Evolutionary conservation across 1,140 invertebrate species (phyloP).

Genomic region (Brachionus calyciflorus): DNA sequence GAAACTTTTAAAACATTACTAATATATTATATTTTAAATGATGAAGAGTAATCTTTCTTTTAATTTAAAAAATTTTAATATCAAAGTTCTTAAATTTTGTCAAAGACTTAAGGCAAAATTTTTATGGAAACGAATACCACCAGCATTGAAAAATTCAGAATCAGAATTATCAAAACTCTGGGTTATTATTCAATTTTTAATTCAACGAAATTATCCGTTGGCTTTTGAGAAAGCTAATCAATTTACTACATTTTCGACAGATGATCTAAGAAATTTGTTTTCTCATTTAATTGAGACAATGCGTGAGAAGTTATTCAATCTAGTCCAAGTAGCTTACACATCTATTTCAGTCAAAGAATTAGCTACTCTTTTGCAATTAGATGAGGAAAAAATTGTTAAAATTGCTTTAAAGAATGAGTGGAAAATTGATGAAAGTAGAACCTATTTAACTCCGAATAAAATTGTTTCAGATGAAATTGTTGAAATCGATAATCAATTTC

Average conservation of each 20-base stretch:
- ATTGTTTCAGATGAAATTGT: neutral
- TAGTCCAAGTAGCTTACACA: neutral
- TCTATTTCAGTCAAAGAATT: conserved; percentile 10
- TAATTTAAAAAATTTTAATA: neutral
- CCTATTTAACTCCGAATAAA: neutral
- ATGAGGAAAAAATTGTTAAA: conserved; percentile 4
- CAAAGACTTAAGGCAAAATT: conserved; percentile 22
- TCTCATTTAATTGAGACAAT: neutral
- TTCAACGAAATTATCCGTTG: neutral
- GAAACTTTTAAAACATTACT: neutral
- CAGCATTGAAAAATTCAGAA: neutral
- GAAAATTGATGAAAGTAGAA: neutral
- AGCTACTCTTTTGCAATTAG: neutral
- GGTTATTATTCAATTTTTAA: neutral
- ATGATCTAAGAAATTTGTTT: neutral
- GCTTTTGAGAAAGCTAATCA: neutral
- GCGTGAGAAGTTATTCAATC: conserved; percentile 13
- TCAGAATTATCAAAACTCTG: neutral
- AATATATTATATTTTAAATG: conserved; percentile 5
- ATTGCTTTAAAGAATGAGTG: neutral
- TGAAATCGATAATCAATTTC: neutral
- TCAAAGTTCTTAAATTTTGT: neutral
- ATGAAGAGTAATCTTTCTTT: neutral
- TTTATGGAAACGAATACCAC: conserved; percentile 14
- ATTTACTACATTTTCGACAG: neutral